Evolutionary conservation across 1,140 invertebrate genomes (phyloP).

Genomic region (Pantala flavescens): DNA sequence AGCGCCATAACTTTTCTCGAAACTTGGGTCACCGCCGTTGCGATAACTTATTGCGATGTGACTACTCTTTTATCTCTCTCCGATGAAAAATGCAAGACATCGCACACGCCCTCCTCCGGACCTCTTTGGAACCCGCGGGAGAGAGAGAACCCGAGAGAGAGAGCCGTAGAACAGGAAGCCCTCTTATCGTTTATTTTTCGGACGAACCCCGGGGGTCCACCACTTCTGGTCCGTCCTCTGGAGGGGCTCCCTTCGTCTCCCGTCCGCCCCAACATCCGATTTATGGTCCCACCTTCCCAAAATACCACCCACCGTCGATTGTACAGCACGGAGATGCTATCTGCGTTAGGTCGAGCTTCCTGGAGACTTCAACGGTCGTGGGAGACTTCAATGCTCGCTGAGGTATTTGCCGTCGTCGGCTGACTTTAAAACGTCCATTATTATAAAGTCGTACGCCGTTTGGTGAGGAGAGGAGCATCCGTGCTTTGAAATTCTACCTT

Average conservation of each 20-base stretch:
- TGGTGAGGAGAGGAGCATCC: background rate
- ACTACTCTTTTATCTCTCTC: background rate
- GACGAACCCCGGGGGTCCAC: background rate
- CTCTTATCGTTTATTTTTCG: background rate
- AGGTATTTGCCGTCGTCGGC: background rate
- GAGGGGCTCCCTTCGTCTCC: background rate
- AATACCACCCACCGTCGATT: background rate
- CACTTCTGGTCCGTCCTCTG: background rate
- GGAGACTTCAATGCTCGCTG: constrained; percentile 3
- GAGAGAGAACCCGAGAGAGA: background rate
- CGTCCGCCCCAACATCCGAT: background rate
- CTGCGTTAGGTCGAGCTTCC: background rate
- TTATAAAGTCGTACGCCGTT: background rate
- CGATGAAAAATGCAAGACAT: constrained; percentile 6
- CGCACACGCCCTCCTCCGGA: background rate
- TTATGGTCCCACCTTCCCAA: background rate
- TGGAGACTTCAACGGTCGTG: background rate
- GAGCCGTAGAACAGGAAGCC: background rate
- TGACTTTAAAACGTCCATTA: background rate
- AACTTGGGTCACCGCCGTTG: background rate
- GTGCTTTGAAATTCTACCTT: too few relatives aligned
- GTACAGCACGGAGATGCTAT: constrained; percentile 4
- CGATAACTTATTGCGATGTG: background rate
- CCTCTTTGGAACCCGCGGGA: background rate
- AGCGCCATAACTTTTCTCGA: constrained; percentile 9